Percentiles rank a stretch among this genome's conserved stretches.
phyloP scores from a whole-genome alignment of 1,140 invertebrate genomes.

The Zaprionus kolodkinae region DNA sequence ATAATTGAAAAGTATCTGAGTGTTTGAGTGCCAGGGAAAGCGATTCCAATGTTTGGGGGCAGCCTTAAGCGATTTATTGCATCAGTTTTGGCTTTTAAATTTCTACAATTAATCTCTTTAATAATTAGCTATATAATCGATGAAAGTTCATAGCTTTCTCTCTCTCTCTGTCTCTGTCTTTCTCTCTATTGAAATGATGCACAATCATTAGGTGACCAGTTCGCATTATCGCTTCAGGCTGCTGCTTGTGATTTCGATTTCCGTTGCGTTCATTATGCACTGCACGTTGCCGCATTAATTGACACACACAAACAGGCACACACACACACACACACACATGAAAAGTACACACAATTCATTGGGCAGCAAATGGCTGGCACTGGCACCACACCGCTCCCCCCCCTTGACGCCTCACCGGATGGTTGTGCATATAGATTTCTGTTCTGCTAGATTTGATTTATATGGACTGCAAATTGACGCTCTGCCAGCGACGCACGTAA shows the following conservation, averaged over 20 bases:
- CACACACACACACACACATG: conserved; percentile 41
- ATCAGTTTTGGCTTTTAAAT: background rate
- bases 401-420: background rate
- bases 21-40: background rate
- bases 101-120: background rate
- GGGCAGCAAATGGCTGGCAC: conserved; percentile 4
- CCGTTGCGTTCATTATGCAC: conserved; percentile 52
- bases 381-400: background rate
- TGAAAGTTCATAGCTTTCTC: background rate
- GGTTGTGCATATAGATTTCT: conserved; percentile 47
- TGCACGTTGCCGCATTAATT: conserved; percentile 75
- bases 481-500: conserved; percentile 65
- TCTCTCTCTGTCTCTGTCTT: background rate
- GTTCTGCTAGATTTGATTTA: conserved; percentile 77
- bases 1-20: conserved; percentile 67
- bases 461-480: conserved; percentile 72
- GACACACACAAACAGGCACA: conserved; percentile 40
- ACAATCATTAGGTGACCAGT: conserved; percentile 37
- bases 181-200: background rate
- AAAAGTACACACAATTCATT: conserved; percentile 54
- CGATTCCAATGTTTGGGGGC: no score
- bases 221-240: conserved; percentile 15
- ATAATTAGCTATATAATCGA: conserved; percentile 22
- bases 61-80: no score
- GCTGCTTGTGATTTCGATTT: conserved; percentile 44